Conservation (phyloP, 1,140 invertebrate genomes). For the Frieseomelitta varia region DNA sequence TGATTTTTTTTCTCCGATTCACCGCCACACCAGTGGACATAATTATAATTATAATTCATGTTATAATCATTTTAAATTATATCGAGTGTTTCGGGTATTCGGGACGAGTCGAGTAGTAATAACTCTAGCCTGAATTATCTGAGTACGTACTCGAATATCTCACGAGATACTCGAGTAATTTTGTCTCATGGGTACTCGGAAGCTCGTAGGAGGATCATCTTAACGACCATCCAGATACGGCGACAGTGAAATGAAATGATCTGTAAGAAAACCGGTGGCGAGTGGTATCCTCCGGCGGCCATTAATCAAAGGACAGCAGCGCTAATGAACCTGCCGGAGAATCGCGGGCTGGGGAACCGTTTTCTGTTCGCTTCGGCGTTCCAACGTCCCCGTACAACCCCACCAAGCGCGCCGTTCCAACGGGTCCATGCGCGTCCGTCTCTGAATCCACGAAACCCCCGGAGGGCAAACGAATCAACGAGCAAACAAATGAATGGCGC, state of each 20-base stretch:
- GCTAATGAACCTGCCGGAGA: slow-evolving; percentile 78
- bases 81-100: no score
- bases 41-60: no score
- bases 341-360: slow-evolving; percentile 60
- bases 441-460: slow-evolving; percentile 62
- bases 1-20: no score
- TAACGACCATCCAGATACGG: slow-evolving; percentile 79
- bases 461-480: slow-evolving; percentile 64
- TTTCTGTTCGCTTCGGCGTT: slow-evolving; percentile 54
- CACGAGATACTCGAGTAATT: no score
- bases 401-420: slow-evolving; percentile 2
- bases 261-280: slow-evolving; percentile 78
- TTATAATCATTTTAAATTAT: no score
- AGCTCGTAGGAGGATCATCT: slow-evolving; percentile 72
- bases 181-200: neutral
- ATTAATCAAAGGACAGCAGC: slow-evolving; percentile 81
- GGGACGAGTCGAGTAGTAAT: no score
- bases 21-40: no score
- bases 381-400: slow-evolving; percentile 6
- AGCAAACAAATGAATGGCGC: slow-evolving; percentile 56
- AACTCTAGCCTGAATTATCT: no score
- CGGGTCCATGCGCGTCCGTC: slow-evolving; percentile 40
- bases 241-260: slow-evolving; percentile 78
- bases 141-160: no score
- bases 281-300: slow-evolving; percentile 71